Evolutionary conservation across 2,797 vertebrate species (phyloP).

Genomic region (Leptoclinus maculatus): DNA sequence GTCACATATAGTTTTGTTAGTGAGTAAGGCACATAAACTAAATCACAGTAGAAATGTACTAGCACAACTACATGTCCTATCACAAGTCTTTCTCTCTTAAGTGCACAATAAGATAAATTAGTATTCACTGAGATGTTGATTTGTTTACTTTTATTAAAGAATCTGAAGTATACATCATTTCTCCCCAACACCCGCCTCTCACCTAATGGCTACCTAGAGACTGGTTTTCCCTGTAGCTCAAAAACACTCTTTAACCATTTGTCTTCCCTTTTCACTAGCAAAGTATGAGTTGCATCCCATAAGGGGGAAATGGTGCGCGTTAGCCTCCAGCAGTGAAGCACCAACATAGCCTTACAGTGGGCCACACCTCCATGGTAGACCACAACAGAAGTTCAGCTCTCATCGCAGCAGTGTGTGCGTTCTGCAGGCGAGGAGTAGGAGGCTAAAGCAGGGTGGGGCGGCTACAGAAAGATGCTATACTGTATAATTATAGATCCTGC

Average conservation of each 20-base stretch:
- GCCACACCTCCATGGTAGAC: slow-evolving; percentile 10
- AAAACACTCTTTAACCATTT: no score
- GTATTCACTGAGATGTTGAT: neutral
- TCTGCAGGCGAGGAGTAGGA: slow-evolving; percentile 25
- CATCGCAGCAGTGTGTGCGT: slow-evolving; percentile 37
- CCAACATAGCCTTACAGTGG: neutral
- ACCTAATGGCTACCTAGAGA: neutral
- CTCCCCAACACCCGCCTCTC: neutral
- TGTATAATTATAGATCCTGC: slow-evolving; percentile 63
- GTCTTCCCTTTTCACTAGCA: neutral
- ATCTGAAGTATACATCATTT: neutral
- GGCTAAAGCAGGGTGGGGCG: slow-evolving; percentile 48
- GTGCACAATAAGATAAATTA: neutral
- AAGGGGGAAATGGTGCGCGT: neutral
- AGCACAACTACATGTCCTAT: no score
- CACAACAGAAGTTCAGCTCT: slow-evolving; percentile 44
- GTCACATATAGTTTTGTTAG: no score
- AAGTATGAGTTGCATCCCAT: neutral
- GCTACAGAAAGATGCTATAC: slow-evolving; percentile 41
- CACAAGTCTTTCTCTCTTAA: neutral
- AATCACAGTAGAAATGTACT: no score
- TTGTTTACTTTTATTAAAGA: neutral
- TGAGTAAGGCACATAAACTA: no score
- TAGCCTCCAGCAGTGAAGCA: neutral
- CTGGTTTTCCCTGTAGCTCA: no score